These are phyloP conservation scores for Varroa destructor DNA, from an alignment of 1,140 invertebrate genomes.

Conservation along the genomic window DNA sequence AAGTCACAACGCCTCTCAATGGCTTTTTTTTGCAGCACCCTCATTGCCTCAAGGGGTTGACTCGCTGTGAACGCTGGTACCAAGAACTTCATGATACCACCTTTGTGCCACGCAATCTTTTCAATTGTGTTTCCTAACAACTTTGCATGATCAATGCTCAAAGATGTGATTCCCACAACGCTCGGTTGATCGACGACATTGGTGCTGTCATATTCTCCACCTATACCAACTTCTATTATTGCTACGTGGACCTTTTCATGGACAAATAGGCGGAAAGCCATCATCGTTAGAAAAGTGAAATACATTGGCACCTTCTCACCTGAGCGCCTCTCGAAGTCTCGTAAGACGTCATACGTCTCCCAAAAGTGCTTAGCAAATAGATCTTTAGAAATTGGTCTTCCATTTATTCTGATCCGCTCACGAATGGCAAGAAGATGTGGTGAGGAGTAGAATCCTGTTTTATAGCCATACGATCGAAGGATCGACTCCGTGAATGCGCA, in stretches of 20 bases:
- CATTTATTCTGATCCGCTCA: conserved; percentile 84
- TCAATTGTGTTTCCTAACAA: conserved; percentile 69
- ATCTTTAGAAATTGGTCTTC: conserved; percentile 55
- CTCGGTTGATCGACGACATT: conserved; percentile 70
- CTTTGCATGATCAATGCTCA: conserved; percentile 77
- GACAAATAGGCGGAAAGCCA: conserved; percentile 79
- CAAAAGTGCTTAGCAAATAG: conserved; percentile 71
- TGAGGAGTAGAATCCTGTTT: conserved; percentile 88
- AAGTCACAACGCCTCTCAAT: conserved; percentile 53
- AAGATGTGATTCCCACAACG: conserved; percentile 73
- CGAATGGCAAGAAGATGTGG: conserved; percentile 81
- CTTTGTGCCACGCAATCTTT: conserved; percentile 85
- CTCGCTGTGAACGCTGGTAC: conserved; percentile 58
- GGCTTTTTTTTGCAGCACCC: conserved; percentile 54
- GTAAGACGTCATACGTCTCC: conserved; percentile 56
- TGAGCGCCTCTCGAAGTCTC: conserved; percentile 39
- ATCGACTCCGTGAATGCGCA: conserved; percentile 85
- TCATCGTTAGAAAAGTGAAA: conserved; percentile 81
- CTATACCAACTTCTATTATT: conserved; percentile 92
- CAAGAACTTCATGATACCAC: conserved; percentile 77
- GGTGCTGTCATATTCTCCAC: conserved; percentile 83
- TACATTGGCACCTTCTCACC: conserved; percentile 63
- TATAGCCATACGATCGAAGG: conserved; percentile 63
- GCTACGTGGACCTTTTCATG: conserved; percentile 73
- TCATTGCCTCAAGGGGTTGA: conserved; percentile 54